phyloP scores from a whole-genome alignment of 2,113 vertebrate species.

The Oceanites oceanicus region DNA sequence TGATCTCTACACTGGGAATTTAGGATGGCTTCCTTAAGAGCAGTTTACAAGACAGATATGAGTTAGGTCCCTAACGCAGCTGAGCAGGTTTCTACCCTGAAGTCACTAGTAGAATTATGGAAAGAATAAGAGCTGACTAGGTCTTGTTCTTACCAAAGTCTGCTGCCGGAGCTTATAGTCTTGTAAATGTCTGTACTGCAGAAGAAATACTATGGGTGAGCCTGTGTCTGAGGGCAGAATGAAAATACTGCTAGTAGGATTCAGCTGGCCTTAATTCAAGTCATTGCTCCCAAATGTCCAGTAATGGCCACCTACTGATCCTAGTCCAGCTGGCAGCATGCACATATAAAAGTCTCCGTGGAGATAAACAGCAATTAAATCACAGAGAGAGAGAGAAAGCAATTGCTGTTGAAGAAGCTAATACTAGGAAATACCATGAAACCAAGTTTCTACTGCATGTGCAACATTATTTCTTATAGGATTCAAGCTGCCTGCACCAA shows the following conservation, averaged over 20 bases:
- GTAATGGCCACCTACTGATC: slow-evolving; percentile 49
- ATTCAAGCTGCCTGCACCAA: background rate
- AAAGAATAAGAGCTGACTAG: background rate
- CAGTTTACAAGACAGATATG: background rate
- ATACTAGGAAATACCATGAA: background rate
- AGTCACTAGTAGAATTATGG: background rate
- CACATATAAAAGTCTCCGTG: background rate
- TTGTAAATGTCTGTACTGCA: background rate
- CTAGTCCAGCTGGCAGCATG: slow-evolving; percentile 48
- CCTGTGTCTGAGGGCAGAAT: background rate
- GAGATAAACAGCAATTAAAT: slow-evolving; percentile 49
- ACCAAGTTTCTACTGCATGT: background rate
- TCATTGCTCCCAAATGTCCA: slow-evolving; percentile 53
- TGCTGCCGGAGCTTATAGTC: background rate
- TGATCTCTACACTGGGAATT: background rate
- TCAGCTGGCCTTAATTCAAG: slow-evolving; percentile 47
- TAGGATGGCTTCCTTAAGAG: background rate
- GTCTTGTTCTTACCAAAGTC: background rate
- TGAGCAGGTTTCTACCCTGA: background rate
- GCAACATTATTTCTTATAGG: background rate
- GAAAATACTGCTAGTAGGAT: slow-evolving; percentile 27
- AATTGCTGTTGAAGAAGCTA: slow-evolving; percentile 7
- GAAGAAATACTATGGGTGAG: background rate
- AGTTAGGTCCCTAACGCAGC: background rate
- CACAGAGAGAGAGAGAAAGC: background rate